A percentile compares a stretch with the other conserved stretches of the same genome.
Conservation (phyloP, 1,140 invertebrate genomes). For the Orchesella cincta region DNA sequence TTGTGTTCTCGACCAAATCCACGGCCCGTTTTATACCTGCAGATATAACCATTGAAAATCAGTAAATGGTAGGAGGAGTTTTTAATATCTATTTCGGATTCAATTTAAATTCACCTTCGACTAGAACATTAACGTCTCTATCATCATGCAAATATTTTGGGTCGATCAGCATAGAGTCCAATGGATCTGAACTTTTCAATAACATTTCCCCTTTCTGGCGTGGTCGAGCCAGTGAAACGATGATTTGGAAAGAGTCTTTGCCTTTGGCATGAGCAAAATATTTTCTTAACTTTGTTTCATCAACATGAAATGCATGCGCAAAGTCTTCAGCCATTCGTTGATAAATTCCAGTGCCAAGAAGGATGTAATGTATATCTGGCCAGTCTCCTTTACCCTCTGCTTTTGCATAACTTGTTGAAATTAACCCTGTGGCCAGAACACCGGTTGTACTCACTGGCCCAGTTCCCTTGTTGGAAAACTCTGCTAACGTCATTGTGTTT, state of each 20-base stretch:
- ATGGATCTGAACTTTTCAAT: conserved; percentile 28
- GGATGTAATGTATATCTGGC: conserved; percentile 20
- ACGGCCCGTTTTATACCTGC: conserved; percentile 36
- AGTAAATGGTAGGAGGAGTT: background rate
- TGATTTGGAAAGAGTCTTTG: conserved; percentile 41
- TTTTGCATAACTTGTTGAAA: background rate
- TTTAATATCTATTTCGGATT: no score
- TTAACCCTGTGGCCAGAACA: background rate
- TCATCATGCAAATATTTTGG: conserved; percentile 44
- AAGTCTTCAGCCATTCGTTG: conserved; percentile 20
- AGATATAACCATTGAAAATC: background rate
- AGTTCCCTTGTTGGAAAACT: background rate
- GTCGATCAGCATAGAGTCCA: conserved; percentile 31
- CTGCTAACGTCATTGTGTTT: background rate
- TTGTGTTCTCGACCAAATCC: conserved; percentile 36
- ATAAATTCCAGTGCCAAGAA: conserved; percentile 16
- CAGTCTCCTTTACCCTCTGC: conserved; percentile 1
- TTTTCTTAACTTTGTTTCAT: conserved; percentile 14
- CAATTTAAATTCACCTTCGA: conserved; percentile 40
- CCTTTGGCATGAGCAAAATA: conserved; percentile 33
- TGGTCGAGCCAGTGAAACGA: conserved; percentile 30
- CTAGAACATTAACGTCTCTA: conserved; percentile 21
- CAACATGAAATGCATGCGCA: conserved; percentile 27
- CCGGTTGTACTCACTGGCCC: background rate
- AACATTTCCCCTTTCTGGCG: conserved; percentile 35